These are phyloP conservation scores for Tragelaphus oryx DNA, from an alignment of 2,797 vertebrate genomes.

Conservation along the genomic window DNA sequence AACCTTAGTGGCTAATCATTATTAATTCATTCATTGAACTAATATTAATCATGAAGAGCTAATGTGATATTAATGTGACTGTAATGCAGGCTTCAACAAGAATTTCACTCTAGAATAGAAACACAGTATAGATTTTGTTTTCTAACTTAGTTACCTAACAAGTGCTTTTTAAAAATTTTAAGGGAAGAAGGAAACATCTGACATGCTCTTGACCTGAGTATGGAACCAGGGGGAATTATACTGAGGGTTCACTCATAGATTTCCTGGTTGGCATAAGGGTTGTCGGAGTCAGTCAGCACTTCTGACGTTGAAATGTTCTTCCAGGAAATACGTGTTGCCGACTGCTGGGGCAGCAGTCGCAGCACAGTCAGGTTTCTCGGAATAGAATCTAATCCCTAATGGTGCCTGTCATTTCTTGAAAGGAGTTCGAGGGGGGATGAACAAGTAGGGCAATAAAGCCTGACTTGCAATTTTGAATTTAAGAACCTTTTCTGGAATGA, in stretches of 20 bases:
- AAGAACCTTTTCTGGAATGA: slow-evolving; percentile 28
- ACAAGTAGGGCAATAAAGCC: neutral
- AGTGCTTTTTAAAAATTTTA: slow-evolving; percentile 67
- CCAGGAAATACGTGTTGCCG: slow-evolving; percentile 78
- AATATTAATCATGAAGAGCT: slow-evolving; percentile 79
- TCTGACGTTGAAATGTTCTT: slow-evolving; percentile 70
- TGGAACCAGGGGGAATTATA: slow-evolving; percentile 21
- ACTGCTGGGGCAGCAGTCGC: neutral
- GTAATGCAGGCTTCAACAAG: slow-evolving; percentile 77
- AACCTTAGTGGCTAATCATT: slow-evolving; percentile 80
- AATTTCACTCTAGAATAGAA: slow-evolving; percentile 77
- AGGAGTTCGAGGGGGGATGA: slow-evolving; percentile 30
- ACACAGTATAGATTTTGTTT: slow-evolving; percentile 76
- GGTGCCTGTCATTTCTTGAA: slow-evolving; percentile 51
- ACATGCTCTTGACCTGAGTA: neutral
- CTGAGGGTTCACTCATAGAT: slow-evolving; percentile 15
- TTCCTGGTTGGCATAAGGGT: slow-evolving; percentile 29
- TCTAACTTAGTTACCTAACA: slow-evolving; percentile 76
- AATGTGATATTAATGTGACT: slow-evolving; percentile 85
- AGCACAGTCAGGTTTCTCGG: slow-evolving; percentile 78
- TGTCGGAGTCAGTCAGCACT: slow-evolving; percentile 70
- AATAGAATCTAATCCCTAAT: slow-evolving; percentile 75
- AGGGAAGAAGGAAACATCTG: slow-evolving; percentile 13
- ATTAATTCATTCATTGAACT: slow-evolving; percentile 83
- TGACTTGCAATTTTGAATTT: slow-evolving; percentile 13